Evolutionary conservation across 2,113 vertebrate genomes (phyloP).

Genomic region (Myxocyprinus asiaticus): DNA sequence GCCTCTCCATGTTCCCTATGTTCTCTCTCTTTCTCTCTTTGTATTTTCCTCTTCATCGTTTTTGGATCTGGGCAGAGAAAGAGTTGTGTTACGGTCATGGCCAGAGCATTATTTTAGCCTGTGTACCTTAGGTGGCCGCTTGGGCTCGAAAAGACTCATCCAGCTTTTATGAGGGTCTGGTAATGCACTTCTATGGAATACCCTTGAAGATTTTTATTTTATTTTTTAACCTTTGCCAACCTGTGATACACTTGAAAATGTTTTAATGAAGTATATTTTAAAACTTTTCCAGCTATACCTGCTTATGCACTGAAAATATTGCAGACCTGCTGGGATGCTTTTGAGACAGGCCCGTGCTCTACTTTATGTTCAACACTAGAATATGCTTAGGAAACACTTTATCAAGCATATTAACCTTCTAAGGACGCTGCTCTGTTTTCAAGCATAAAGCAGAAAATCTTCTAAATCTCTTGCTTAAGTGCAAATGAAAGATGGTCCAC

Average conservation of each 20-base stretch:
- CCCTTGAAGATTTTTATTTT: not conserved
- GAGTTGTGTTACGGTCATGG: constrained; percentile 12
- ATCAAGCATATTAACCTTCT: constrained; percentile 14
- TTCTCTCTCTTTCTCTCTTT: not conserved
- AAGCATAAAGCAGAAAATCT: not conserved
- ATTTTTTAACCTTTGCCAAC: constrained; percentile 45
- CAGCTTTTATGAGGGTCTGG: constrained; percentile 6
- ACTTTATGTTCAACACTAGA: constrained; percentile 50
- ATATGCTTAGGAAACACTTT: constrained; percentile 36
- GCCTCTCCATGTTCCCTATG: not conserved
- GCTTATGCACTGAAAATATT: constrained; percentile 50
- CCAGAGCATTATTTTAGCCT: not conserved
- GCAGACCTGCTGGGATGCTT: constrained; percentile 56
- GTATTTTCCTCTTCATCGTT: constrained; percentile 2
- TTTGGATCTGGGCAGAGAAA: constrained; percentile 14
- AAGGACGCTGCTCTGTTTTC: not conserved
- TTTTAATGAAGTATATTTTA: constrained; percentile 58
- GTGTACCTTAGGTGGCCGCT: constrained; percentile 7
- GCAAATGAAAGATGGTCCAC: not conserved
- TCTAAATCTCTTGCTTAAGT: not conserved
- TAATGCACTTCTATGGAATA: constrained; percentile 10
- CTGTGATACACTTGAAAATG: constrained; percentile 43
- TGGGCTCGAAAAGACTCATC: constrained; percentile 10
- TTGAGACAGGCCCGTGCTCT: constrained; percentile 27
- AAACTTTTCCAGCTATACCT: constrained; percentile 53